phyloP scores from a whole-genome alignment of 2,888 invertebrate genomes.

The Toxonevra muliebris region DNA sequence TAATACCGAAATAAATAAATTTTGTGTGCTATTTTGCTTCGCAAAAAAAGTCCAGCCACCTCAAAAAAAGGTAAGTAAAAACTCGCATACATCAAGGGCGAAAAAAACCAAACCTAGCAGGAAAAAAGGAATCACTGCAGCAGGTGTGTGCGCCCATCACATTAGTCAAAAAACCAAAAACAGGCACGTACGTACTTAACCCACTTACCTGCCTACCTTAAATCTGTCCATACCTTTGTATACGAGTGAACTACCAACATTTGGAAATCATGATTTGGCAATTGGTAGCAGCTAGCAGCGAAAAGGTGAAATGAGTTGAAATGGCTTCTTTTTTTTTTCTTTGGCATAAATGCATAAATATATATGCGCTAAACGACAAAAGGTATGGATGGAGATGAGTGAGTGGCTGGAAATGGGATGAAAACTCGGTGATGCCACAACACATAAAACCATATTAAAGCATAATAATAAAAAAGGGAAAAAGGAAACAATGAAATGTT shows the following conservation, averaged over 20 bases:
- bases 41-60: no score
- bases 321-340: no score
- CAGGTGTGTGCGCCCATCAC: background rate
- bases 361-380: background rate
- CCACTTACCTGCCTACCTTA: no score
- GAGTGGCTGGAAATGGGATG: no score
- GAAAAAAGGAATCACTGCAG: background rate
- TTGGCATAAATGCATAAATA: background rate
- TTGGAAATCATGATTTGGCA: constrained; percentile 9
- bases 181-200: constrained; percentile 5
- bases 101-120: no score
- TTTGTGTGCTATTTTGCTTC: no score
- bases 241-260: no score
- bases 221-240: no score
- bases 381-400: background rate
- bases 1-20: no score
- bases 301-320: background rate
- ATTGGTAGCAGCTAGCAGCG: background rate
- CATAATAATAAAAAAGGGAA: constrained; percentile 3
- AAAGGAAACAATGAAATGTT: background rate
- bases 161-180: constrained; percentile 8
- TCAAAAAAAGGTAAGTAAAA: no score
- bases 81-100: no score
- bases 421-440: constrained; percentile 3
- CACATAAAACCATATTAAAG: constrained; percentile 19